A percentile compares a stretch with the other conserved stretches of the same genome.
Conservation (phyloP, 35 echinoderm and acorn worm species). For the Antedon bifida region DNA sequence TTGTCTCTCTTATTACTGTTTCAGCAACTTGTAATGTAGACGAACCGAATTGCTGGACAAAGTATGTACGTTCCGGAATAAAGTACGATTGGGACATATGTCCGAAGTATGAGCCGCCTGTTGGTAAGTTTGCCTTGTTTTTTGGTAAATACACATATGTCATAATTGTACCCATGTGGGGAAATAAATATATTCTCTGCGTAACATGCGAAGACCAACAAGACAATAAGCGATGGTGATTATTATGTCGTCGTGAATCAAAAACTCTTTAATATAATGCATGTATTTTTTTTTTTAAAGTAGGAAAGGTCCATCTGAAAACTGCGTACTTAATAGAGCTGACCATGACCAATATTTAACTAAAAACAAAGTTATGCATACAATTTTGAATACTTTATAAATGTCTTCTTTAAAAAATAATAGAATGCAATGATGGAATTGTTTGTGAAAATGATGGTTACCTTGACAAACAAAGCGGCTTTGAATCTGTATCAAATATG, state of each 20-base stretch:
- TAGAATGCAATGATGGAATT: conserved; percentile 1
- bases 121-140: conserved; percentile 5
- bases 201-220: too few species aligned
- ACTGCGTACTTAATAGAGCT: not conserved
- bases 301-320: not conserved
- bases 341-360: not conserved
- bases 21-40: conserved; percentile 19
- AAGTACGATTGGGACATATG: not conserved
- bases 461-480: conserved; percentile 9
- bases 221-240: too few species aligned
- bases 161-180: too few species aligned
- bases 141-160: too few species aligned
- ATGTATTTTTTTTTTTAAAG: not conserved
- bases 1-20: not conserved
- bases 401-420: not conserved
- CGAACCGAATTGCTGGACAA: conserved; percentile 7
- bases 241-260: too few species aligned
- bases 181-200: too few species aligned
- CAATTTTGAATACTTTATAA: not conserved
- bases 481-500: conserved; percentile 6
- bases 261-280: too few species aligned
- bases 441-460: conserved; percentile 11
- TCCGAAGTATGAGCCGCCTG: conserved; percentile 10
- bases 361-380: not conserved
- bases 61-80: not conserved